Conservation (phyloP, 2,113 vertebrate genomes). For the Mesocricetus auratus region DNA sequence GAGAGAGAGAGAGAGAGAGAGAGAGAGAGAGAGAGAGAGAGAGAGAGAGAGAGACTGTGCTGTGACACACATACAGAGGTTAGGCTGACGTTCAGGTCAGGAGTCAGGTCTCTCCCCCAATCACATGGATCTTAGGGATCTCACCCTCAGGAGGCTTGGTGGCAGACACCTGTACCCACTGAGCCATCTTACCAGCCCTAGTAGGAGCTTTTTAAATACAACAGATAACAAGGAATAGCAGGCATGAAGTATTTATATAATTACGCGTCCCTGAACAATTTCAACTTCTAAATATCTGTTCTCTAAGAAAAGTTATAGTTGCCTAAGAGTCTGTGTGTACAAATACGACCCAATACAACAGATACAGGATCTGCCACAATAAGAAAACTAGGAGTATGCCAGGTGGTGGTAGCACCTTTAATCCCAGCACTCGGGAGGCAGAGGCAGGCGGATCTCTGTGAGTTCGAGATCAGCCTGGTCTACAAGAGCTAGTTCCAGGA, state of each 20-base stretch:
- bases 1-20: neutral
- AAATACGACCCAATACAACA: neutral
- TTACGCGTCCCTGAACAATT: neutral
- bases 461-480: neutral
- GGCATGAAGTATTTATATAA: neutral
- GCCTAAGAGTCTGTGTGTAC: neutral
- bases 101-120: neutral
- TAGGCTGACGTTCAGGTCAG: neutral
- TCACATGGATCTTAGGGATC: neutral
- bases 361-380: neutral
- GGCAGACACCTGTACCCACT: neutral
- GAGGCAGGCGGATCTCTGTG: neutral
- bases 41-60: neutral
- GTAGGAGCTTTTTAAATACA: neutral
- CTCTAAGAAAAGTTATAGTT: neutral
- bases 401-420: neutral
- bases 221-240: constrained; percentile 1
- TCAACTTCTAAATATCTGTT: constrained; percentile 22
- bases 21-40: too few relatives aligned
- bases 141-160: neutral
- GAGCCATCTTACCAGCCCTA: neutral
- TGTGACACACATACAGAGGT: neutral
- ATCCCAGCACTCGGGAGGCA: neutral
- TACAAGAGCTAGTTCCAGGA: neutral
- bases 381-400: neutral